Percentiles rank a stretch among this genome's conserved stretches.
Evolutionary conservation across 2,113 vertebrate genomes (phyloP).

Genomic region (Hippocampus guttulatus): DNA sequence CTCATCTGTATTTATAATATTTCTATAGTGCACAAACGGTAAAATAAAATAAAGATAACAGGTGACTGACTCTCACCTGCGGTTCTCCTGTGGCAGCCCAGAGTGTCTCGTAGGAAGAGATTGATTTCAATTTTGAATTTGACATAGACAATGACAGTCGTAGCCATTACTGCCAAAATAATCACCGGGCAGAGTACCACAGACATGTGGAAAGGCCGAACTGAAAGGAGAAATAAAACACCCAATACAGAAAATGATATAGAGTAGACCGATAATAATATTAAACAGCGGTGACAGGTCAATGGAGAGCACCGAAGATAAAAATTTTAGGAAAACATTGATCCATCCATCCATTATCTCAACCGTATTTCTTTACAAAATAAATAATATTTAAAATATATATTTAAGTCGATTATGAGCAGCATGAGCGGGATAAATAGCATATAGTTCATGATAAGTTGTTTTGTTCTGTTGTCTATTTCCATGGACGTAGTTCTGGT

Average conservation of each 20-base stretch:
- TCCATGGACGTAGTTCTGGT: too few species aligned
- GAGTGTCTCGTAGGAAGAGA: conserved; percentile 53
- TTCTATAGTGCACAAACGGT: not conserved
- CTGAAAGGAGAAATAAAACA: conserved; percentile 26
- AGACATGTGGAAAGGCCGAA: not conserved
- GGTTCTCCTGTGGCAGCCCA: conserved; percentile 16
- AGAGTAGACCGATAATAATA: not conserved
- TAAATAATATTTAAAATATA: too few species aligned
- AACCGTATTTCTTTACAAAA: too few species aligned
- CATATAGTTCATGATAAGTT: too few species aligned
- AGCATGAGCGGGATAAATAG: too few species aligned
- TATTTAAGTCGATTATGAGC: too few species aligned
- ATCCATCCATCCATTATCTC: too few species aligned
- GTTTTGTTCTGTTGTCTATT: too few species aligned
- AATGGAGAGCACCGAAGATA: not conserved
- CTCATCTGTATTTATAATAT: not conserved
- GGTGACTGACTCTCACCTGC: conserved; percentile 42
- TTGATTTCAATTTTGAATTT: conserved; percentile 50
- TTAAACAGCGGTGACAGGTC: not conserved
- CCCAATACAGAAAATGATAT: not conserved
- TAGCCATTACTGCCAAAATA: conserved; percentile 3
- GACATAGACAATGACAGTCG: conserved; percentile 28
- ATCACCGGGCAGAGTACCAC: conserved; percentile 11
- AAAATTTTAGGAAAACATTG: too few species aligned
- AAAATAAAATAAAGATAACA: not conserved